Conservation (phyloP, 2,888 invertebrate genomes). For the Zygothrica quintamaculata region DNA sequence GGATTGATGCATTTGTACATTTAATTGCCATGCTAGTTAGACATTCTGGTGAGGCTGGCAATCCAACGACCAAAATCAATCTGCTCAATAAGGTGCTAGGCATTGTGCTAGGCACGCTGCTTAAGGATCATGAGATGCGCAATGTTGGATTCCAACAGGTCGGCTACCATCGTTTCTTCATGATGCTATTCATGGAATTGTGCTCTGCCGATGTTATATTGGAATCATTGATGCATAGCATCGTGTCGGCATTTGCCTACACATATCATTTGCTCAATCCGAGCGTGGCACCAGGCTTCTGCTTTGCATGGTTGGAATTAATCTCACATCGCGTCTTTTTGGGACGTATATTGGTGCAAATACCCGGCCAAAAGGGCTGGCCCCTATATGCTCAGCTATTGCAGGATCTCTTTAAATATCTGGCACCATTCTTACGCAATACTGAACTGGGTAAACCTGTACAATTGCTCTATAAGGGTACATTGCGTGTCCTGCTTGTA, state of each 20-base stretch:
- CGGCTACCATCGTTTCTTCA: conserved; percentile 98
- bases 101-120: conserved; percentile 96
- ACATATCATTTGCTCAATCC: conserved; percentile 97
- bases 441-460: conserved; percentile 98
- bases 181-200: conserved; percentile 98
- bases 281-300: conserved; percentile 96
- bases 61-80: conserved; percentile 96
- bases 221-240: conserved; percentile 94
- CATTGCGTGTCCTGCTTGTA: conserved; percentile 96
- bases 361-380: conserved; percentile 98
- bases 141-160: conserved; percentile 95
- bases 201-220: conserved; percentile 96
- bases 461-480: conserved; percentile 97
- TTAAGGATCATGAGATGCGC: conserved; percentile 98
- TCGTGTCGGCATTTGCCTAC: conserved; percentile 97
- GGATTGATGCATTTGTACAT: conserved; percentile 97
- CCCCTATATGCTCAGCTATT: conserved; percentile 98
- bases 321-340: conserved; percentile 98
- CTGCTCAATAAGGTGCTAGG: conserved; percentile 97
- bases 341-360: conserved; percentile 95
- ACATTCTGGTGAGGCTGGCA: conserved; percentile 94
- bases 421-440: conserved; percentile 98
- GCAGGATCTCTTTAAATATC: conserved; percentile 97
- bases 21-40: conserved; percentile 97
- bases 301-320: conserved; percentile 99